A percentile compares a stretch with the other conserved stretches of the same genome.
phyloP scores from a whole-genome alignment of 1,140 invertebrate species.

The Bombus soroeensis region DNA sequence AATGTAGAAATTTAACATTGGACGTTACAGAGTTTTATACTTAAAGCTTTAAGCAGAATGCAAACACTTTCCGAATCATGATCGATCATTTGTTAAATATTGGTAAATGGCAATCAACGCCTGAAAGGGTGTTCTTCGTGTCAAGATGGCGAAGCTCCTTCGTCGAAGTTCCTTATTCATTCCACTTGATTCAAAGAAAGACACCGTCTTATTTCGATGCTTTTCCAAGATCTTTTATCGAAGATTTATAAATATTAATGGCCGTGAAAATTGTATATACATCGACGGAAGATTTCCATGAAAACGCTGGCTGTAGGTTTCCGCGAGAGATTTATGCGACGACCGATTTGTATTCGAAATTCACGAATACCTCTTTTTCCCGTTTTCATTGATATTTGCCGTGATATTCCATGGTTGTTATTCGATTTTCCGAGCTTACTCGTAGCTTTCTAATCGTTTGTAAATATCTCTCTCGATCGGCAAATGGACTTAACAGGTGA shows the following conservation, averaged over 20 bases:
- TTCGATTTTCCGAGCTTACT: constrained; percentile 20
- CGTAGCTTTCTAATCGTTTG: background rate
- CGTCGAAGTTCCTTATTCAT: background rate
- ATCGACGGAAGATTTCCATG: constrained; percentile 20
- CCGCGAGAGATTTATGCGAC: constrained; percentile 31
- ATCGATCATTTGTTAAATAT: background rate
- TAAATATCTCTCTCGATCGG: background rate
- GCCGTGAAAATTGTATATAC: constrained; percentile 31
- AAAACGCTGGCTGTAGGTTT: constrained; percentile 1
- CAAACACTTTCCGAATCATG: background rate
- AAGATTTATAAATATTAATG: constrained; percentile 50
- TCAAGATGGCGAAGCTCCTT: background rate
- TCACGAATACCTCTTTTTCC: background rate
- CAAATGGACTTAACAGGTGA: background rate
- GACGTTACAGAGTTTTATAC: too few relatives aligned
- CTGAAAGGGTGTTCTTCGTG: background rate
- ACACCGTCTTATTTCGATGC: constrained; percentile 22
- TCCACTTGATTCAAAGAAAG: constrained; percentile 6
- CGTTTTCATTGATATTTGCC: constrained; percentile 43
- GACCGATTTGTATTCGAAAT: constrained; percentile 29
- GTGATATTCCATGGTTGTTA: constrained; percentile 24
- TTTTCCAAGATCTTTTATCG: background rate
- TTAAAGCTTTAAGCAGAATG: background rate
- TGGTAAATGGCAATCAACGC: background rate
- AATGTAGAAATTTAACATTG: background rate